These are phyloP conservation scores for Hozukius guyotensis DNA, from an alignment of 2,797 vertebrate species.

Conservation along the genomic window DNA sequence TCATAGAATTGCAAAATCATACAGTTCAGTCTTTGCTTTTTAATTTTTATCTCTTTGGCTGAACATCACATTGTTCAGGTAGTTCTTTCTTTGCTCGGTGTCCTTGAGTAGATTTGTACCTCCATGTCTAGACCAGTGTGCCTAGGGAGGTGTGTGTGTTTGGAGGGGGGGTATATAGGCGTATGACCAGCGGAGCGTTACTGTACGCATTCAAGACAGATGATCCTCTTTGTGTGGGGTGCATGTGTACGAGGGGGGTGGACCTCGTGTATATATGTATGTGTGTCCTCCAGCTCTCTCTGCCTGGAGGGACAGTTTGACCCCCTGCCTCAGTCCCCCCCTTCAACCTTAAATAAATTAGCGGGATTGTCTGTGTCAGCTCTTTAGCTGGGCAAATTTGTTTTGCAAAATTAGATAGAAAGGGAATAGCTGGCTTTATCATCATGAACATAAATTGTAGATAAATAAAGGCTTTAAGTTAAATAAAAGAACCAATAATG, in stretches of 20 bases:
- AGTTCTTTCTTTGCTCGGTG: not conserved
- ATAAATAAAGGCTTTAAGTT: not conserved
- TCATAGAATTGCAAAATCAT: not conserved
- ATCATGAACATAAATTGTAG: not conserved
- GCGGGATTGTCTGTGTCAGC: not conserved
- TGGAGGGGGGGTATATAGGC: not conserved
- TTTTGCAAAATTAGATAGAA: not conserved
- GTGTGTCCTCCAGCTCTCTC: slow-evolving; percentile 1
- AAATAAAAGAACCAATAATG: not conserved
- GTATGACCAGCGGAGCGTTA: slow-evolving; percentile 47
- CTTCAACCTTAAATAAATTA: slow-evolving; percentile 38
- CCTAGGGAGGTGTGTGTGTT: not conserved
- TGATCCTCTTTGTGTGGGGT: slow-evolving; percentile 45
- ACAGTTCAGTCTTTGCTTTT: not conserved
- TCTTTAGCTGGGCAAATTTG: not conserved
- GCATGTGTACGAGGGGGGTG: not conserved
- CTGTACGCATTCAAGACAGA: slow-evolving; percentile 47
- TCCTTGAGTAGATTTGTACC: slow-evolving; percentile 30
- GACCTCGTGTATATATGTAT: not conserved
- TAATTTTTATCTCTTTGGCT: slow-evolving; percentile 16
- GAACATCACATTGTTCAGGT: slow-evolving; percentile 7
- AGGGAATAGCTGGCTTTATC: not conserved
- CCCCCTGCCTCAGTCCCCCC: slow-evolving; percentile 5
- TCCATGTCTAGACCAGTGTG: slow-evolving; percentile 38
- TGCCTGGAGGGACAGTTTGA: slow-evolving; percentile 13